These are phyloP conservation scores for Intellagama lesueurii DNA, from an alignment of 2,797 vertebrate species.

Conservation along the genomic window DNA sequence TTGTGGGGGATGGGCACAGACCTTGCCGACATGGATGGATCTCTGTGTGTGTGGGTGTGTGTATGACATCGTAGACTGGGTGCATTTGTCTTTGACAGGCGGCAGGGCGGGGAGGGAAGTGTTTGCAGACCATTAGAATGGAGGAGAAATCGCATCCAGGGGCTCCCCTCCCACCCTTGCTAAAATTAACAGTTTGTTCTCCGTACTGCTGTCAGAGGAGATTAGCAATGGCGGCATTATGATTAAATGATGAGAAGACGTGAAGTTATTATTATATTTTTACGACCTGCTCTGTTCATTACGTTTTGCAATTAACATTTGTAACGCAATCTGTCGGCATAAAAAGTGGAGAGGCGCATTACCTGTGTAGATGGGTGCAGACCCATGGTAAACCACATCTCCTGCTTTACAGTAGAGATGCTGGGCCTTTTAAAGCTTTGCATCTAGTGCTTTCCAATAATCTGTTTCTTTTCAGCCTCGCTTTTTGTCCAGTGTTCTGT, in stretches of 20 bases:
- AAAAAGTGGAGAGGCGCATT: not conserved
- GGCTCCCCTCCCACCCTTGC: conserved; percentile 8
- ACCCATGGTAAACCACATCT: accelerated
- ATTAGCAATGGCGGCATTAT: not conserved
- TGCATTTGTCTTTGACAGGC: conserved; percentile 49
- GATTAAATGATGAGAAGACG: conserved; percentile 8
- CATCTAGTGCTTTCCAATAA: not conserved
- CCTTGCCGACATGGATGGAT: conserved; percentile 49
- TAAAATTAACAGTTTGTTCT: not conserved
- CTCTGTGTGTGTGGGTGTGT: conserved; percentile 46
- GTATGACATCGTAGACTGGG: conserved; percentile 2
- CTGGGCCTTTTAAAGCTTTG: conserved; percentile 27
- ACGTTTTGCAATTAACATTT: not conserved
- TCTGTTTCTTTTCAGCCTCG: conserved; percentile 18
- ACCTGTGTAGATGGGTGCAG: accelerated
- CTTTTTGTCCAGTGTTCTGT: not conserved
- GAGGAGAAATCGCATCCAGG: conserved; percentile 14
- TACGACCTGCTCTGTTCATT: conserved; percentile 5
- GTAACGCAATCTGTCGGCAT: not conserved
- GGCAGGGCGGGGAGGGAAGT: not conserved
- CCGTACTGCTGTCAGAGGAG: not conserved
- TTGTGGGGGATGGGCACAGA: conserved; percentile 66
- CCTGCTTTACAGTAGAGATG: accelerated
- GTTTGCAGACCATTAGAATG: conserved; percentile 37
- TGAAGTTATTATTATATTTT: not conserved